A percentile compares a stretch with the other conserved stretches of the same genome.
Evolutionary conservation across 2,797 vertebrate species (phyloP).

Genomic region (Xyrichtys novacula): DNA sequence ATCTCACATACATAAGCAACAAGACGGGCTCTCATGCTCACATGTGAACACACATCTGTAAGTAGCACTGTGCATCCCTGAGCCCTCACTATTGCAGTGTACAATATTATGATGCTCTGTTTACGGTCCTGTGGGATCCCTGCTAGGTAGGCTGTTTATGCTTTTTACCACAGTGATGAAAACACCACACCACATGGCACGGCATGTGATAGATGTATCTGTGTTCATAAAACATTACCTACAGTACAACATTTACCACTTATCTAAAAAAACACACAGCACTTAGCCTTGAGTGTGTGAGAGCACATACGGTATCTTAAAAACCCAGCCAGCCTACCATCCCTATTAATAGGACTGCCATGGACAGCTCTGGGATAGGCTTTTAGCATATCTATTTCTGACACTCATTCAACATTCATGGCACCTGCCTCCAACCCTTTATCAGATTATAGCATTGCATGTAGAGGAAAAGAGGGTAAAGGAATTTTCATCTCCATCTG

Average conservation of each 20-base stretch:
- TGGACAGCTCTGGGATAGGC: constrained; percentile 71
- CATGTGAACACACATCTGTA: constrained; percentile 45
- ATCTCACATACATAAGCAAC: constrained; percentile 2
- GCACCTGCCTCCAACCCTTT: constrained; percentile 72
- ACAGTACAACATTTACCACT: constrained; percentile 62
- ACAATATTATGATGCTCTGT: constrained; percentile 15
- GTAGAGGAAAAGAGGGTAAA: constrained; percentile 27
- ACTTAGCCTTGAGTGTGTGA: constrained; percentile 67
- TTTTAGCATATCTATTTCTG: constrained; percentile 84
- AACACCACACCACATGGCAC: constrained; percentile 66
- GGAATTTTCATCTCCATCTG: constrained; percentile 20
- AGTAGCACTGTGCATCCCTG: constrained; percentile 19
- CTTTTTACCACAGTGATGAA: constrained; percentile 36
- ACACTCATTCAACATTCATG: constrained; percentile 83
- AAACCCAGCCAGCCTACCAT: constrained; percentile 45
- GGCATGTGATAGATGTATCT: constrained; percentile 61
- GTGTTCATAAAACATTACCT: constrained; percentile 55
- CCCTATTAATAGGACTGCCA: constrained; percentile 76
- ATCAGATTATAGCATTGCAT: constrained; percentile 53
- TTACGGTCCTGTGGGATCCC: constrained; percentile 52
- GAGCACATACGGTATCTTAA: constrained; percentile 61
- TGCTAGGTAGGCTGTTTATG: constrained; percentile 20
- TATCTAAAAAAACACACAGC: constrained; percentile 52
- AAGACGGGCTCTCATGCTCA: constrained; percentile 32
- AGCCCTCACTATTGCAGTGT: constrained; percentile 32